Percentiles rank a stretch among this genome's conserved stretches.
These are phyloP conservation scores for Pentamera pediparva DNA, from an alignment of 53 echinoderm and acorn worm genomes.

Conservation along the genomic window DNA sequence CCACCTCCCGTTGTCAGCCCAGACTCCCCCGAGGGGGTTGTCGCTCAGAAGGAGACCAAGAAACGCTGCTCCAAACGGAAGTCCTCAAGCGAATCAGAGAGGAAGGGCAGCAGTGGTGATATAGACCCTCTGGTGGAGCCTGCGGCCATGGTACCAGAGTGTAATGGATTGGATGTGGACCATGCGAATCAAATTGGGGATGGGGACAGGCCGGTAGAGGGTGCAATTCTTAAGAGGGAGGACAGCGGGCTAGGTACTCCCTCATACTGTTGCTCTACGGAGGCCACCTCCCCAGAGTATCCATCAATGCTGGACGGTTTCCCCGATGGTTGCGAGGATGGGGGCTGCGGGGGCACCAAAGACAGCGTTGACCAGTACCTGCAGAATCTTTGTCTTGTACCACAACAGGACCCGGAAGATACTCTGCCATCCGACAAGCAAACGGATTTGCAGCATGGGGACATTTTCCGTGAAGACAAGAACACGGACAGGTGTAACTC, in stretches of 20 bases:
- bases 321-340: neutral
- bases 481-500: too few species aligned
- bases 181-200: conserved; percentile 9
- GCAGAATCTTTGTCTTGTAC: neutral
- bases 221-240: conserved; percentile 14
- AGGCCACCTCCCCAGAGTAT: conserved; percentile 33
- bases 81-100: conserved; percentile 16
- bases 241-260: conserved; percentile 83
- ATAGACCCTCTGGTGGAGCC: neutral
- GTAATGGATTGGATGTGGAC: neutral
- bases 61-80: neutral
- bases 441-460: too few species aligned
- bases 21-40: neutral
- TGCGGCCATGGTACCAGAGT: neutral
- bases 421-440: neutral
- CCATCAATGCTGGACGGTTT: neutral
- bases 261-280: conserved; percentile 61
- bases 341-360: neutral
- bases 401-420: neutral
- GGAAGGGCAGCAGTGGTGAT: neutral
- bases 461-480: conserved; percentile 27
- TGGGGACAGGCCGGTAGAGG: neutral
- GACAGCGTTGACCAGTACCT: too few species aligned
- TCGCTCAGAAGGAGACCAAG: neutral
- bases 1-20: conserved; percentile 24